A percentile compares a stretch with the other conserved stretches of the same genome.
Evolutionary conservation across 2,888 invertebrate species (phyloP).

Genomic region (Celastrina argiolus): DNA sequence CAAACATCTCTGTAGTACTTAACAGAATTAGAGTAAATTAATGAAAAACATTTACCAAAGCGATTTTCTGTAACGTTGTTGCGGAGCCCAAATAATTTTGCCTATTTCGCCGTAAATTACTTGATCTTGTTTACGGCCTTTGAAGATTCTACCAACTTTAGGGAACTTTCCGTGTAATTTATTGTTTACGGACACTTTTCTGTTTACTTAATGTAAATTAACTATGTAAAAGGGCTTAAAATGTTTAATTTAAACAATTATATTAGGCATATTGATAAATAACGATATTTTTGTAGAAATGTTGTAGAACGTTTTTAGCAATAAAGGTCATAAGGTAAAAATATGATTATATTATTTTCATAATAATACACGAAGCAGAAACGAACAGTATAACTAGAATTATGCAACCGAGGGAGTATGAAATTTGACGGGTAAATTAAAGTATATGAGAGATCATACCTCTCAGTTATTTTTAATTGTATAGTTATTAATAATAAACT

Average conservation of each 20-base stretch:
- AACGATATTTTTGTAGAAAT: background rate
- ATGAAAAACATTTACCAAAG: conserved; percentile 47
- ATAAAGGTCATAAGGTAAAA: background rate
- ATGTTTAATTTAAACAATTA: conserved; percentile 15
- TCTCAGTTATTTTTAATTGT: too few species aligned
- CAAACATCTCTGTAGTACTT: conserved; percentile 15
- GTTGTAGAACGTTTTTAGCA: too few species aligned
- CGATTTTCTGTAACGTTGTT: conserved; percentile 53
- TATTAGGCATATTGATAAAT: background rate
- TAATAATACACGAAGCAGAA: too few species aligned
- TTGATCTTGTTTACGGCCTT: conserved; percentile 73
- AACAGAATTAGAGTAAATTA: conserved; percentile 20
- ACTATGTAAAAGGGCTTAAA: conserved; percentile 48
- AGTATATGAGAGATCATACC: too few species aligned
- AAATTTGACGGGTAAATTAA: background rate
- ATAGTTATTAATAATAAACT: too few species aligned
- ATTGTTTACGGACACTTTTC: conserved; percentile 68
- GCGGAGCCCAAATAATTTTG: conserved; percentile 64
- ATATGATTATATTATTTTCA: background rate
- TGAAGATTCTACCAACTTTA: conserved; percentile 71
- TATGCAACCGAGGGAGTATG: background rate
- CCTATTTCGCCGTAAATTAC: conserved; percentile 72
- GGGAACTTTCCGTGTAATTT: conserved; percentile 70
- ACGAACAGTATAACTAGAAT: too few species aligned
- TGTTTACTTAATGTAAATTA: conserved; percentile 58